Evolutionary conservation across 2,113 vertebrate species (phyloP), one percentile per base, ranked within the genome.

Genomic region (Megaptera novaeangliae): DNA sequence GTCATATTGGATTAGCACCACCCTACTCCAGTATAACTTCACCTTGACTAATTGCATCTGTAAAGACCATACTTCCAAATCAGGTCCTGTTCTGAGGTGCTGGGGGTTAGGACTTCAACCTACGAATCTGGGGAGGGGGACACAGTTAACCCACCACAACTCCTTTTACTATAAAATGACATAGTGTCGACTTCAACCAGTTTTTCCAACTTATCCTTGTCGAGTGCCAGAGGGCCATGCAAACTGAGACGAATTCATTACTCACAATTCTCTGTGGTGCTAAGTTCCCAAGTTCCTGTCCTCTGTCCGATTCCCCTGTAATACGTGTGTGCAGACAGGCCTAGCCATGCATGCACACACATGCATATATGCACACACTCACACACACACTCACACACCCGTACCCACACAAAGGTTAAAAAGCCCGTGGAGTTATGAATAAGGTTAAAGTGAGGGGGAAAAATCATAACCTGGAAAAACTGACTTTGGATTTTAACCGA

Each of bases 401-500:
- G 20, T 6, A 6, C 59, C 29, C 71, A n/a, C 31, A 13, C 2
- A 9, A 69, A 77, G 20, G 36, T 12, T 64, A 8, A 8, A 29
- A 29, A 55, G 80, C n/a, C 71, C 78, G 36, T 44, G 20, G 87
- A 71, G 46, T n/a, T 1, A 49, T 36, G 2, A 15, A 3, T 0
- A 74, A 89, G 44, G 72, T 64, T 86, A 64, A 68, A 49, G 55
- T 21, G 55, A 21, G 55, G 49, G 39, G 46, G 4, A 0, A 36
- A 36, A 85, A 59, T 14, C 72, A 41, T 17, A 59, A 31, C 10
- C 2, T 52, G 80, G 96, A 90, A 96, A 93, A 81, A 83, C 88
- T 31, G 77, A 90, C 78, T 92, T 55, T 57, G 78, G 92, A 66
- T 88, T n/a, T 81, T 39, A 52, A 78, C 71, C 90, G 68, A 64